These are phyloP conservation scores for Apotomis turbidana DNA, from an alignment of 2,888 invertebrate genomes.

Conservation along the genomic window DNA sequence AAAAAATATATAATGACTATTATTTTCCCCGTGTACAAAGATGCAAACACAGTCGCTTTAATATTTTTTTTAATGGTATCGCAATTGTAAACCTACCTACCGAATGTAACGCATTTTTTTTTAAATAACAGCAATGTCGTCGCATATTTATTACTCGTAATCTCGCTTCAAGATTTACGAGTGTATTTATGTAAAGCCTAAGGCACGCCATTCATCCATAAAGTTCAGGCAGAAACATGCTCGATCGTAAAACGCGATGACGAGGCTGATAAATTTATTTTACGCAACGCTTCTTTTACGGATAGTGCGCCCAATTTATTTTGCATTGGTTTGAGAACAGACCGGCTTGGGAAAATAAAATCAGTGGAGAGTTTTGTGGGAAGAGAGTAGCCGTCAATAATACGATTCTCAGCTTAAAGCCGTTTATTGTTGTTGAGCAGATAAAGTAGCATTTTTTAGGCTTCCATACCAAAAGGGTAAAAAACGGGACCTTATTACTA, in stretches of 20 bases:
- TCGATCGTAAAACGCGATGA: slow-evolving; percentile 38
- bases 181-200: slow-evolving; percentile 36
- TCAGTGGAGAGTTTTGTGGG: background rate
- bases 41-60: too few species aligned
- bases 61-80: too few species aligned
- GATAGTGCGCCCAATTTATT: slow-evolving; percentile 38
- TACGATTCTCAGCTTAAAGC: background rate
- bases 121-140: slow-evolving; percentile 28
- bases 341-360: slow-evolving; percentile 16
- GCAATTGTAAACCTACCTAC: too few species aligned
- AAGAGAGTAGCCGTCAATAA: background rate
- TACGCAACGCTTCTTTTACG: slow-evolving; percentile 31
- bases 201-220: slow-evolving; percentile 37
- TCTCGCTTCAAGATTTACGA: slow-evolving; percentile 32
- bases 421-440: background rate
- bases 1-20: too few species aligned
- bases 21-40: too few species aligned
- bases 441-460: too few species aligned
- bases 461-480: too few species aligned
- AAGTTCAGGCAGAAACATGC: slow-evolving; percentile 33
- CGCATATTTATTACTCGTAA: slow-evolving; percentile 35
- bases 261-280: slow-evolving; percentile 40
- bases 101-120: slow-evolving; percentile 7
- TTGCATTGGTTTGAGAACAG: slow-evolving; percentile 33
- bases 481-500: too few species aligned